Conservation (phyloP, 2,888 invertebrate species). For the Tetragonula carbonaria region DNA sequence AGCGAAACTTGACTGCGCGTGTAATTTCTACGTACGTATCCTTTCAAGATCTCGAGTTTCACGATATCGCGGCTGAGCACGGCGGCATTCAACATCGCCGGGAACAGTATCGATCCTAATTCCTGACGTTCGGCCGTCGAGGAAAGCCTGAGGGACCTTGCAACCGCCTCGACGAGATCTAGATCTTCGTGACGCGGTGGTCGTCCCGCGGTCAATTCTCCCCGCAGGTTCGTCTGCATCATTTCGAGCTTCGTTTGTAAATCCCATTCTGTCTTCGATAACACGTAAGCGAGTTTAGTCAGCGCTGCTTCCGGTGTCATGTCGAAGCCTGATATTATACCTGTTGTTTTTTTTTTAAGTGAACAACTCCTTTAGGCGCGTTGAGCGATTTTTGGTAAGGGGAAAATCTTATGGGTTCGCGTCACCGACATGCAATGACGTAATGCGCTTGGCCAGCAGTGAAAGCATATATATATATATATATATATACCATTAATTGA, state of each 20-base stretch:
- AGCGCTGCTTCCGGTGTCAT: slow-evolving; percentile 98
- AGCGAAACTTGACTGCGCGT: no score
- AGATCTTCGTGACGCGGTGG: slow-evolving; percentile 81
- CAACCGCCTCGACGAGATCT: slow-evolving; percentile 87
- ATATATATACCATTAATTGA: no score
- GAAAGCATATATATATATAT: no score
- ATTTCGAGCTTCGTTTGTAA: slow-evolving; percentile 89
- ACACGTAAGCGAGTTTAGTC: slow-evolving; percentile 94
- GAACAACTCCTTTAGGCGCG: no score
- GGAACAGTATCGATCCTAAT: slow-evolving; percentile 87
- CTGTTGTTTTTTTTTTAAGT: slow-evolving; percentile 76
- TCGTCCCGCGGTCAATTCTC: slow-evolving; percentile 89
- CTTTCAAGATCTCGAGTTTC: slow-evolving; percentile 84
- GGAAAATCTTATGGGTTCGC: no score
- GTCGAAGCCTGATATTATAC: slow-evolving; percentile 92
- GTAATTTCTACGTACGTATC: slow-evolving; percentile 74
- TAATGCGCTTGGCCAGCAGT: no score
- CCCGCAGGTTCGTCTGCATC: slow-evolving; percentile 91
- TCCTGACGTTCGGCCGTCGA: slow-evolving; percentile 86
- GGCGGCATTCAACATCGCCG: slow-evolving; percentile 89
- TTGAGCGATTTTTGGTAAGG: no score
- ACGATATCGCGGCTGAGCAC: slow-evolving; percentile 85
- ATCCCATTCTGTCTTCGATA: slow-evolving; percentile 90
- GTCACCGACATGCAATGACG: no score
- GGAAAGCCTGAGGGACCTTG: slow-evolving; percentile 85